Evolutionary conservation across 2,797 vertebrate genomes (phyloP).

Genomic region (Syngnathus rostellatus): DNA sequence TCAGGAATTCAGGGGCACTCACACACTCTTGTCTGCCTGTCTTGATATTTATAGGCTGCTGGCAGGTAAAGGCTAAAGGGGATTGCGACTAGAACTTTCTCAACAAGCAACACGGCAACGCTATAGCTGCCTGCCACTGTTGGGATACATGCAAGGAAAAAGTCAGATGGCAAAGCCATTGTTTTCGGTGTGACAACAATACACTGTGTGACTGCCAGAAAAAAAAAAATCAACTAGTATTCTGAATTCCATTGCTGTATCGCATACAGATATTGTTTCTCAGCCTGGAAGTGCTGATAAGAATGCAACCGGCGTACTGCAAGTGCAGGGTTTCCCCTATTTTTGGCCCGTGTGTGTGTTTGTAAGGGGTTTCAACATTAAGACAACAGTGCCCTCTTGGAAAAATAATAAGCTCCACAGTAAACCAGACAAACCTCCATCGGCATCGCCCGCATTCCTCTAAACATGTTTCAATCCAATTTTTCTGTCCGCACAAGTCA

Average conservation of each 20-base stretch:
- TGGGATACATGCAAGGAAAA: constrained; percentile 14
- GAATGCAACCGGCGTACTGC: constrained; percentile 43
- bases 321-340: constrained; percentile 32
- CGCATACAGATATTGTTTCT: constrained; percentile 42
- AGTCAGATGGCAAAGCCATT: constrained; percentile 26
- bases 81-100: constrained; percentile 23
- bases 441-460: too few relatives aligned
- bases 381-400: constrained; percentile 47
- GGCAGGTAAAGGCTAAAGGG: constrained; percentile 9
- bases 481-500: background rate
- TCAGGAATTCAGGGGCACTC: constrained; percentile 14
- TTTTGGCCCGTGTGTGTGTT: background rate
- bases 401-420: constrained; percentile 16
- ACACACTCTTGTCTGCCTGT: constrained; percentile 13
- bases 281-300: constrained; percentile 49
- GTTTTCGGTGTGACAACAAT: constrained; percentile 30
- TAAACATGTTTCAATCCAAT: too few relatives aligned
- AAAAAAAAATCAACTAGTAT: constrained; percentile 26
- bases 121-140: constrained; percentile 18
- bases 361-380: constrained; percentile 12
- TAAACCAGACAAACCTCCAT: background rate
- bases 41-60: constrained; percentile 1
- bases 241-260: constrained; percentile 49
- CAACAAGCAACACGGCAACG: constrained; percentile 10
- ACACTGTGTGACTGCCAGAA: constrained; percentile 35